Base-by-base conservation (phyloP, 2,797 vertebrate species). In the Psittacula derbiana region DNA sequence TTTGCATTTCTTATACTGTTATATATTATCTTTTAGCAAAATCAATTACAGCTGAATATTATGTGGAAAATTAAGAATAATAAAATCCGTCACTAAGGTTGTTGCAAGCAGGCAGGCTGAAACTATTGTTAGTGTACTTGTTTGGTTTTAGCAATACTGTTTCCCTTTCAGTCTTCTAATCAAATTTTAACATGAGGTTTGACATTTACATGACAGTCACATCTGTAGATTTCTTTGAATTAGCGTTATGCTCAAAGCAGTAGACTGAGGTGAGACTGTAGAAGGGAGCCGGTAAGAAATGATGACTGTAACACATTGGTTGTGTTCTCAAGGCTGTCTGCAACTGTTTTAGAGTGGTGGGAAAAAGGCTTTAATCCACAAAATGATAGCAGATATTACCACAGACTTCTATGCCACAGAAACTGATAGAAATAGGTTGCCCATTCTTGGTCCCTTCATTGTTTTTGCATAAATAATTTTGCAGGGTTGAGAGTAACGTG, bases 181-280 rank as follows among this genome's bases (percentile, higher is more conserved):
- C 82, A 80, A 91, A 94, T 92, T 90, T 93, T 86, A 91, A 90
- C 57, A 33, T 36, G 57, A 52, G n/a, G 33, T 80, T 92, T 96
- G 93, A 96, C 95, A 96, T 96, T 94, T 96, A 90, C 87, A 83
- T 94, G 93, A 83, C 93, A 88, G 92, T 95, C 91, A 61, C 91
- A 83, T 92, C 72, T 93, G 82, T 88, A 92, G 4, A 89, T 92
- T 80, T 67, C 47, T 88, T n/a, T 5, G 75, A 64, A 44, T 74
- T 74, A 92, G 53, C 61, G 27, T 60, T 64, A n/a, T 25, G 75
- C 75, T 95, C 57, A 17, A 53, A 94, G 87, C 61, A 24, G 55
- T 38, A 28, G 57, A 13, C 41, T n/a, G 53, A 62, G 33, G 31
- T 31, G 57, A 83, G 36, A 4, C 1, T 73, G 74, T 50, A 30